phyloP scores from a whole-genome alignment of 35 echinoderm and acorn worm genomes.

The Ophiothrix spiculata region DNA sequence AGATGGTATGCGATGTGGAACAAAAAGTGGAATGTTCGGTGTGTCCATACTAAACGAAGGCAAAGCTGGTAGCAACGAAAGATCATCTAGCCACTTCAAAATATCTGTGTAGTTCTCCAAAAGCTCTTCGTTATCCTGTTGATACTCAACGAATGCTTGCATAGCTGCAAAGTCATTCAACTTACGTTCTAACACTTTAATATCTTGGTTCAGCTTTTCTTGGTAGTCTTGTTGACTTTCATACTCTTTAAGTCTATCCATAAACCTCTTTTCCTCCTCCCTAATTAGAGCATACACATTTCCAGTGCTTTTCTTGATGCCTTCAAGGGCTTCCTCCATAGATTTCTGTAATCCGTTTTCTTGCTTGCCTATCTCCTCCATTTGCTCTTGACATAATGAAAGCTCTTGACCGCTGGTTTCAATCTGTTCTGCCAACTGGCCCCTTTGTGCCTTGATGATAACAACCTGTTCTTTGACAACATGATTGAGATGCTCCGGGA shows the following conservation, averaged over 20 bases:
- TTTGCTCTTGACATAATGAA: not conserved
- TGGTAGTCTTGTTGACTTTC: not conserved
- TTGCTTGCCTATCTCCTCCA: not conserved
- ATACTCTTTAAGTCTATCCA: not conserved
- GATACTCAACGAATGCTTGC: not conserved
- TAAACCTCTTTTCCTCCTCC: not conserved
- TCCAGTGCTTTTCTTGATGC: not conserved
- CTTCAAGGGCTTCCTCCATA: not conserved
- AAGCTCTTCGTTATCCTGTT: not conserved
- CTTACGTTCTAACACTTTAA: not conserved
- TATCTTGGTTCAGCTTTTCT: not conserved
- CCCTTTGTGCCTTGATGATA: not conserved
- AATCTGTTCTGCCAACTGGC: not conserved
- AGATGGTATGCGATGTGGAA: too few species aligned
- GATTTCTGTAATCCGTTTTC: not conserved
- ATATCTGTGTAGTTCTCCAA: not conserved
- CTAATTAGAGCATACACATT: not conserved
- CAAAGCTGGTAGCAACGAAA: too few species aligned
- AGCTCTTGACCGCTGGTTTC: not conserved
- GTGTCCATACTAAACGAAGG: too few species aligned
- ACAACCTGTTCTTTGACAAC: not conserved
- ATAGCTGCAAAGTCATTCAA: not conserved
- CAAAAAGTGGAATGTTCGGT: too few species aligned
- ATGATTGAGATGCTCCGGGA: not conserved
- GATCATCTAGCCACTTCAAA: not conserved